Percentiles rank a stretch among this genome's conserved stretches.
Conservation (phyloP, 92 coral and sea anemone genomes). For the Chrysogorgia sp. region DNA sequence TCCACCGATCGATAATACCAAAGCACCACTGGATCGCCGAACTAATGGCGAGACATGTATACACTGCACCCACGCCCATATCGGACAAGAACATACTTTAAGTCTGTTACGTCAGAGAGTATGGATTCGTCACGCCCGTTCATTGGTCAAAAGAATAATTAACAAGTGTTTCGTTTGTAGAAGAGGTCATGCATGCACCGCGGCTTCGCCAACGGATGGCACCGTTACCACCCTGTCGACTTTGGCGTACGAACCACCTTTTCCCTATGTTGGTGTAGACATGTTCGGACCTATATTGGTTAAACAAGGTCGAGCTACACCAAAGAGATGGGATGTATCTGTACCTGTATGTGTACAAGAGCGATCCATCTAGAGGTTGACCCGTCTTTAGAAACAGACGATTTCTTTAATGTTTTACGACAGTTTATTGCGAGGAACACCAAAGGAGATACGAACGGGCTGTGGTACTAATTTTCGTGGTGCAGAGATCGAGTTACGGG, state of each 20-base stretch:
- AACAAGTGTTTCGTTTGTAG: constrained; percentile 11
- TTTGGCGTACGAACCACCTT: constrained; percentile 34
- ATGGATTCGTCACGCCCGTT: constrained; percentile 24
- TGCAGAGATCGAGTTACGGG: constrained; percentile 1
- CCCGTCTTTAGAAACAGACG: constrained; percentile 12
- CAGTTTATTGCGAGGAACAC: too few species aligned
- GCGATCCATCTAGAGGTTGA: constrained; percentile 28
- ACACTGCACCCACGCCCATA: too few species aligned
- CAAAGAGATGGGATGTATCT: constrained; percentile 39
- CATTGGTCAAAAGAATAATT: constrained; percentile 3
- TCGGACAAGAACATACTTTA: constrained; percentile 13
- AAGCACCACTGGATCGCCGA: too few species aligned
- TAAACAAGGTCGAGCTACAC: constrained; percentile 51
- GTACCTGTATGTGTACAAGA: constrained; percentile 13
- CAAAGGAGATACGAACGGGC: constrained; percentile 16
- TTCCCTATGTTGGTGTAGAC: constrained; percentile 45
- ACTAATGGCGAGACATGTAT: too few species aligned
- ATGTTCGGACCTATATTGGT: constrained; percentile 53
- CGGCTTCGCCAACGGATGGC: background rate
- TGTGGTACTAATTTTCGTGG: constrained; percentile 32
- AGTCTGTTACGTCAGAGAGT: constrained; percentile 24
- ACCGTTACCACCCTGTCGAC: too few species aligned
- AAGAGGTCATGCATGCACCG: background rate
- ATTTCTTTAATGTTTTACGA: constrained; percentile 3
- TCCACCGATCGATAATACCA: constrained; percentile 7